Conservation (phyloP, 1,140 invertebrate species). For the Macrocentrus cingulum region DNA sequence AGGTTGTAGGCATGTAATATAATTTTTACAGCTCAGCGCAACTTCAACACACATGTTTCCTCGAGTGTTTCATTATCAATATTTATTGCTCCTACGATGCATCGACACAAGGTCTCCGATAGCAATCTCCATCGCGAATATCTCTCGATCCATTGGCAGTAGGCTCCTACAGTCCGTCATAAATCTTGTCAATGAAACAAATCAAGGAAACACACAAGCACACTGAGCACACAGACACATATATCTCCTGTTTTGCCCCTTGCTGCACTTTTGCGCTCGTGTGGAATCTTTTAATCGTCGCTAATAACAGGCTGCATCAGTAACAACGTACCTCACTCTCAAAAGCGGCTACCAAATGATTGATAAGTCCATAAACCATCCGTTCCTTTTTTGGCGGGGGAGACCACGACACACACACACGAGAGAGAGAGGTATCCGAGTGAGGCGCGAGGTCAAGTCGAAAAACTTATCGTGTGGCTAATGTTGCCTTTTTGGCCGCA, state of each 20-base stretch:
- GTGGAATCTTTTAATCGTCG: conserved; percentile 58
- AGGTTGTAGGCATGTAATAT: too few relatives aligned
- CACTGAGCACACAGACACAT: conserved; percentile 8
- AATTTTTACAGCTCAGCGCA: too few relatives aligned
- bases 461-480: too few relatives aligned
- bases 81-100: conserved; percentile 3
- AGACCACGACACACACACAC: background rate
- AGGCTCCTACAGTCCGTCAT: conserved; percentile 29
- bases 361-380: conserved; percentile 59
- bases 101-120: conserved; percentile 9
- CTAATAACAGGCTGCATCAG: conserved; percentile 55
- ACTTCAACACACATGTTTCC: background rate
- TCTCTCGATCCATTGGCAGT: background rate
- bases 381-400: conserved; percentile 28
- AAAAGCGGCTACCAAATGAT: conserved; percentile 54
- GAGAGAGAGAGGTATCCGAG: too few relatives aligned
- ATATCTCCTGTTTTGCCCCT: conserved; percentile 4
- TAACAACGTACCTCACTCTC: conserved; percentile 36
- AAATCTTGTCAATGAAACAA: conserved; percentile 55
- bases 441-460: too few relatives aligned
- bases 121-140: conserved; percentile 12
- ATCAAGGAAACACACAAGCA: conserved; percentile 47
- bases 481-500: conserved; percentile 37
- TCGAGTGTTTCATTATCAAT: conserved; percentile 13
- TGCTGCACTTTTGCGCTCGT: conserved; percentile 22